Conservation (phyloP, 2,797 vertebrate genomes). For the Tarsius wallacei region DNA sequence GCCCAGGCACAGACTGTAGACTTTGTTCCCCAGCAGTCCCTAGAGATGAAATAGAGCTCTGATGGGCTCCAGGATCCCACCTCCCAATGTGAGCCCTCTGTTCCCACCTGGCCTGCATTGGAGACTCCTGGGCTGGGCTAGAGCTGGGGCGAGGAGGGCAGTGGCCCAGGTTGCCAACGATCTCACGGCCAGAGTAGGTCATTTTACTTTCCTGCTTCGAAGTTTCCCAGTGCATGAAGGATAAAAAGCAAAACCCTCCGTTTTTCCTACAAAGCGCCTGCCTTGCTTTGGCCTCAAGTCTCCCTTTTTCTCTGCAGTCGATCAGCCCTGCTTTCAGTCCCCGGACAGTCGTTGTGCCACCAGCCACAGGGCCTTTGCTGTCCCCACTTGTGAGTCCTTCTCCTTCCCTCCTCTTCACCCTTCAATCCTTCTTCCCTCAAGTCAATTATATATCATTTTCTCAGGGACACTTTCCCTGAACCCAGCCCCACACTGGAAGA, state of each 20-base stretch:
- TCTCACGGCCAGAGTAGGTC: not conserved
- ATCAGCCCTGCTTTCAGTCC: not conserved
- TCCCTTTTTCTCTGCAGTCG: not conserved
- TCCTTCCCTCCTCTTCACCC: not conserved
- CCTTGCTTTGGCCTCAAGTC: not conserved
- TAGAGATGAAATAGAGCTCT: not conserved
- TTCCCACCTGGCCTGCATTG: not conserved
- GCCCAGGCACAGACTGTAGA: not conserved
- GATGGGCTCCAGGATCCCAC: not conserved
- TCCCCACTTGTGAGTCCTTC: not conserved
- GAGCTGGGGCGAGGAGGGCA: not conserved
- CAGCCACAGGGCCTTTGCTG: not conserved
- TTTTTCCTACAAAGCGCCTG: not conserved
- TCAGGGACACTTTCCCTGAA: not conserved
- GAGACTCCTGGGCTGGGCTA: not conserved
- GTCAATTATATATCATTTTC: not conserved
- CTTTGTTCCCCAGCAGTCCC: constrained; percentile 51
- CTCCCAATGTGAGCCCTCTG: not conserved
- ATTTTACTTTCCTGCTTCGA: not conserved
- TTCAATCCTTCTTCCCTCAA: not conserved
- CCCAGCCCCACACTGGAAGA: not conserved
- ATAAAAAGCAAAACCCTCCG: not conserved
- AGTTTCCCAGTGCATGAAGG: not conserved
- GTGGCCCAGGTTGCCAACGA: not conserved
- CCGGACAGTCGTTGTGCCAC: not conserved